phyloP scores from a whole-genome alignment of 2,113 vertebrate species.

The Rana temporaria region DNA sequence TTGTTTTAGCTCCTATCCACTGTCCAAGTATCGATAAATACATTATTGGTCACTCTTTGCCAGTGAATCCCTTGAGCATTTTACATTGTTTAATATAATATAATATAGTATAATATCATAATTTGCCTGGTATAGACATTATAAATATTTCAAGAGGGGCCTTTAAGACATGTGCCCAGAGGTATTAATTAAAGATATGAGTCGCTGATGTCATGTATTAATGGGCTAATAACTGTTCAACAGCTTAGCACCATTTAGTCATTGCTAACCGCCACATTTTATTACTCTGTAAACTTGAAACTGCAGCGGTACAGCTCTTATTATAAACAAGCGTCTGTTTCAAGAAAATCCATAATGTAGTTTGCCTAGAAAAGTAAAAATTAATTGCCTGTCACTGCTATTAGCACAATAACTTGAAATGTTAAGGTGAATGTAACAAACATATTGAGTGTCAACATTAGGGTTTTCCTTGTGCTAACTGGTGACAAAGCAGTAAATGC shows the following conservation, averaged over 20 bases:
- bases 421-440: not conserved
- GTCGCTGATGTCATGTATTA: not conserved
- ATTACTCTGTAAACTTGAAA: not conserved
- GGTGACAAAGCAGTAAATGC: not conserved
- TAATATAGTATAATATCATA: not conserved
- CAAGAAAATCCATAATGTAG: not conserved
- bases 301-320: not conserved
- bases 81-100: too few species aligned
- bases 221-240: constrained; percentile 29
- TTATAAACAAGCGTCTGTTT: not conserved
- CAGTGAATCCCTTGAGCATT: too few species aligned
- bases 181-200: too few species aligned
- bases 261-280: constrained; percentile 8
- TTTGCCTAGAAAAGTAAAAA: constrained; percentile 14
- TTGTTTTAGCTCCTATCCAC: too few species aligned
- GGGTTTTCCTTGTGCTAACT: not conserved
- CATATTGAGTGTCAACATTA: not conserved
- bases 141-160: not conserved
- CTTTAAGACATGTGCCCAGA: constrained; percentile 23
- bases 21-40: too few species aligned
- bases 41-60: too few species aligned
- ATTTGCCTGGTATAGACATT: not conserved
- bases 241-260: constrained; percentile 24
- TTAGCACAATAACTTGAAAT: not conserved
- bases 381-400: not conserved